phyloP scores from a whole-genome alignment of 2,888 invertebrate species.

The Drosophila sordidapex region DNA sequence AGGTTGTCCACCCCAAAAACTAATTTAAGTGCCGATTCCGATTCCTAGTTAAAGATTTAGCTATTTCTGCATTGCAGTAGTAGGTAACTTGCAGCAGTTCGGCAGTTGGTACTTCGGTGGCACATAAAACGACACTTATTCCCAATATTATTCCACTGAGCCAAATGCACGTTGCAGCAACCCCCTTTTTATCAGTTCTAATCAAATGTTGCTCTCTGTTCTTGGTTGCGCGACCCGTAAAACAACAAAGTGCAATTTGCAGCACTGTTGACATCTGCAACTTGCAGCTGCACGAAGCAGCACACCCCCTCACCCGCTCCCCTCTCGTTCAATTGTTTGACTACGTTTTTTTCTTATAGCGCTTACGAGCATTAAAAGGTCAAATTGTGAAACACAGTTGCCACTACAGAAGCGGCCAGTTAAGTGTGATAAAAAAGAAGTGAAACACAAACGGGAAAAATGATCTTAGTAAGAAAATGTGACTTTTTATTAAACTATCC shows the following conservation, averaged over 20 bases:
- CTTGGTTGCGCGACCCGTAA: constrained; percentile 6
- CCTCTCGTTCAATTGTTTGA: not conserved
- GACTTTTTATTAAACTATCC: constrained; percentile 1
- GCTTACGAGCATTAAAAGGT: not conserved
- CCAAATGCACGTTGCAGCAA: not conserved
- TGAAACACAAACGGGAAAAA: not conserved
- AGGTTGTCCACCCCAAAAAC: too few relatives aligned
- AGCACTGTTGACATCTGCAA: constrained; percentile 52
- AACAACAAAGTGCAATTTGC: constrained; percentile 42
- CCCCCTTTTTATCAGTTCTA: constrained; percentile 7
- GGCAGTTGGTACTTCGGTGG: not conserved
- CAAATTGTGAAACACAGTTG: not conserved
- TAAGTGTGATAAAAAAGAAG: not conserved
- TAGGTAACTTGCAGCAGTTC: not conserved
- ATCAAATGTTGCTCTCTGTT: constrained; percentile 32
- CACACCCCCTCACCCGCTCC: too few relatives aligned
- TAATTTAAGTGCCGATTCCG: not conserved
- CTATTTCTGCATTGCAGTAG: not conserved
- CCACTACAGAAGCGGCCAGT: not conserved
- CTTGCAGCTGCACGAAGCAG: constrained; percentile 10
- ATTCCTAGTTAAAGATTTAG: not conserved
- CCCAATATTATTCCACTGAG: not conserved
- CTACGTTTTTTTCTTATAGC: not conserved
- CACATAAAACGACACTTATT: not conserved
- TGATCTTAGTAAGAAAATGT: not conserved